phyloP scores from a whole-genome alignment of 2,797 vertebrate genomes.

The Vespertilio murinus region DNA sequence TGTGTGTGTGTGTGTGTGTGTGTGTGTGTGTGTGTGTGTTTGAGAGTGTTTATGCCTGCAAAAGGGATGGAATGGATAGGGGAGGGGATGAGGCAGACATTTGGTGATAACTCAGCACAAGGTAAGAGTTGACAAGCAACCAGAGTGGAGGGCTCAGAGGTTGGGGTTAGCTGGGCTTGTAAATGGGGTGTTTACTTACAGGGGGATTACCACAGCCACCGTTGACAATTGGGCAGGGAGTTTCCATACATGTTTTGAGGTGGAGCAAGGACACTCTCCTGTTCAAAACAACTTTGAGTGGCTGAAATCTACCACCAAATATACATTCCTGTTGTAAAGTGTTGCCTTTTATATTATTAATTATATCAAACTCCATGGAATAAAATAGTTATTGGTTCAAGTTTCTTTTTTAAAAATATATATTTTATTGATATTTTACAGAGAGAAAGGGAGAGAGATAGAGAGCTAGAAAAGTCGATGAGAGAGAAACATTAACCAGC shows the following conservation, averaged over 20 bases:
- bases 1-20: background rate
- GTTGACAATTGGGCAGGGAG: background rate
- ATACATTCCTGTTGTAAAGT: background rate
- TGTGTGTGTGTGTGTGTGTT: no score
- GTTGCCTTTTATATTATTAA: background rate
- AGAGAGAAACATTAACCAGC: no score
- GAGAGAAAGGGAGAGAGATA: no score
- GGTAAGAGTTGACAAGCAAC: background rate
- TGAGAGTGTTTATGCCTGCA: background rate
- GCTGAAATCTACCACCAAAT: background rate
- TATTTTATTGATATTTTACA: no score
- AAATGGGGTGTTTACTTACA: background rate
- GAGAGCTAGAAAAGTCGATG: no score
- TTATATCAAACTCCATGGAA: background rate
- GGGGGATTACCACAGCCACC: background rate
- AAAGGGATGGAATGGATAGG: no score
- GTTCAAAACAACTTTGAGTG: background rate
- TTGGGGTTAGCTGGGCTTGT: background rate
- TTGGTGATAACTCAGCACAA: background rate
- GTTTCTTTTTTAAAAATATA: background rate
- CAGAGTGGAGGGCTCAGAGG: background rate
- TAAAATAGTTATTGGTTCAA: background rate
- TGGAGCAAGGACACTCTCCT: background rate
- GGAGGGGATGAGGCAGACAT: background rate
- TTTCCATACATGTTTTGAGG: background rate